Evolutionary conservation across 2,113 vertebrate species (phyloP).

Genomic region (Hystrix brachyura): DNA sequence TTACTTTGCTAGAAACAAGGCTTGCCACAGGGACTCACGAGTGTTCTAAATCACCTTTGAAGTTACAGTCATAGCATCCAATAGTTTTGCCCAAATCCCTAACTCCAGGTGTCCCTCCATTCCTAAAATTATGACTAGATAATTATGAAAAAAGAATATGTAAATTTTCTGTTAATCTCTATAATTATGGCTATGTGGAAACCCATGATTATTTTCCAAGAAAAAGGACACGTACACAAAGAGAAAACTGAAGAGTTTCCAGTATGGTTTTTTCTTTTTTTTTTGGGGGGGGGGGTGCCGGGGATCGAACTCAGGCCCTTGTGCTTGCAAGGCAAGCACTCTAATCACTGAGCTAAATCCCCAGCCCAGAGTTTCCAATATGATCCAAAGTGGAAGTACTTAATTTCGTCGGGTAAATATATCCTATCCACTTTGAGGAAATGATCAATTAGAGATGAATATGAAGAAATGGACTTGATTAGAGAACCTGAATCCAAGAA

Average conservation of each 20-base stretch:
- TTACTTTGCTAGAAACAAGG: background rate
- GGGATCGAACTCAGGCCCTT: too few relatives aligned
- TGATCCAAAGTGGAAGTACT: background rate
- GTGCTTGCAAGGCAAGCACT: too few relatives aligned
- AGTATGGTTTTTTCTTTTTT: too few relatives aligned
- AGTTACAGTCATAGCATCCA: background rate
- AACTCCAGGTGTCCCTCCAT: background rate
- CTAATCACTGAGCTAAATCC: too few relatives aligned
- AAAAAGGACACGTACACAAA: background rate
- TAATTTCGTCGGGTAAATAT: conserved; percentile 51
- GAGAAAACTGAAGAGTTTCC: conserved; percentile 7
- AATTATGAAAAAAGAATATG: background rate
- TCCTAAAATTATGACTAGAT: conserved; percentile 13
- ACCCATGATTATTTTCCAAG: background rate
- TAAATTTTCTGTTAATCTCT: conserved; percentile 28
- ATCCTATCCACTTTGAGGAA: background rate
- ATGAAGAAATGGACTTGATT: background rate
- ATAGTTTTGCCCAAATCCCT: background rate
- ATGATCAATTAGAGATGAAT: background rate
- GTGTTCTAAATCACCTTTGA: background rate
- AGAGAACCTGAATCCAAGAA: conserved; percentile 4
- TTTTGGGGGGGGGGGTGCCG: too few relatives aligned
- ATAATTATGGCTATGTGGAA: background rate
- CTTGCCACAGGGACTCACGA: background rate
- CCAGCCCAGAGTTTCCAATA: background rate